phyloP scores from a whole-genome alignment of 2,113 vertebrate genomes.

The Aspiorhynchus laticeps region DNA sequence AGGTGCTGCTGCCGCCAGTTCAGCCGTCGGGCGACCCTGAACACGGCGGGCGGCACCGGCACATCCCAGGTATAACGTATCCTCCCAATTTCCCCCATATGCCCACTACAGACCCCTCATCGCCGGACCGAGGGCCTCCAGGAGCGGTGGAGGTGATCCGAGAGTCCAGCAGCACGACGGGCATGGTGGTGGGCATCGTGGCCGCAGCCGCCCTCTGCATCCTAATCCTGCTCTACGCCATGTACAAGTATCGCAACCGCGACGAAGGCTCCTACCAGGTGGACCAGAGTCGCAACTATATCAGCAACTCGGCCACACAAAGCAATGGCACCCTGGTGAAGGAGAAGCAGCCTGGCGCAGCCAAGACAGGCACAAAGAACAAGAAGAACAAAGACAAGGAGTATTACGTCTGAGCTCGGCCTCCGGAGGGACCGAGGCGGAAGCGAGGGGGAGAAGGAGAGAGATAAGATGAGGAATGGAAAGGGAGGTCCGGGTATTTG shows the following conservation, averaged over 20 bases:
- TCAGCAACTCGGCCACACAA: conserved; percentile 90
- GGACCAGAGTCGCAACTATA: conserved; percentile 94
- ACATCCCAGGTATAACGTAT: conserved; percentile 80
- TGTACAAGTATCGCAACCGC: conserved; percentile 96
- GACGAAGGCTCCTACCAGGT: conserved; percentile 95
- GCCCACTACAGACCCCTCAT: conserved; percentile 89
- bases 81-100: conserved; percentile 87
- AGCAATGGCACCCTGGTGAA: conserved; percentile 89
- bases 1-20: conserved; percentile 80
- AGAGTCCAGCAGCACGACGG: conserved; percentile 93
- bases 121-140: conserved; percentile 83
- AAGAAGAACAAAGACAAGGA: conserved; percentile 97
- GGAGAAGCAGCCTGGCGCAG: conserved; percentile 82
- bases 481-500: conserved; percentile 35
- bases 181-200: conserved; percentile 97
- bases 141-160: conserved; percentile 89
- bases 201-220: conserved; percentile 93
- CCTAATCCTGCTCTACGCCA: conserved; percentile 94
- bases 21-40: conserved; percentile 82
- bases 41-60: conserved; percentile 72
- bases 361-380: conserved; percentile 88
- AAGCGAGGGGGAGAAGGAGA: conserved; percentile 59
- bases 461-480: conserved; percentile 53
- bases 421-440: conserved; percentile 59
- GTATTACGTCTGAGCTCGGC: conserved; percentile 88